These are phyloP conservation scores for Drosophila pectinifera DNA, from an alignment of 1,140 invertebrate species.

Conservation along the genomic window DNA sequence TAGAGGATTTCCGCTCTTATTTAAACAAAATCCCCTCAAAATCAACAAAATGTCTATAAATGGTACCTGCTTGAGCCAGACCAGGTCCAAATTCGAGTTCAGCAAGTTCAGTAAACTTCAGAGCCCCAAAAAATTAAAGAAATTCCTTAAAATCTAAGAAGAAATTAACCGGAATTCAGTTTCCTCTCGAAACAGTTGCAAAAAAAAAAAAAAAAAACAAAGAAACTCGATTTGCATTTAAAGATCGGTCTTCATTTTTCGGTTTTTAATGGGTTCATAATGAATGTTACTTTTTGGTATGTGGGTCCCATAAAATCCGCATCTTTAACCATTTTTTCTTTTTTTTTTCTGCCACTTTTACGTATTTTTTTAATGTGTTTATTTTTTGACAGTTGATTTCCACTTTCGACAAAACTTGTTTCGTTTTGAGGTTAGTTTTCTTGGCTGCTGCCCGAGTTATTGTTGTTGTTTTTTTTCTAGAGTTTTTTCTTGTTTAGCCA, in stretches of 20 bases:
- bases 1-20: too few species aligned
- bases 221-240: slow-evolving; percentile 12
- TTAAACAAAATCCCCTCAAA: too few species aligned
- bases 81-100: background rate
- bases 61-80: background rate
- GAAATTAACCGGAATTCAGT: background rate
- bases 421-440: slow-evolving; percentile 70
- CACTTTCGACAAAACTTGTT: slow-evolving; percentile 61
- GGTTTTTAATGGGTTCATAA: slow-evolving; percentile 32
- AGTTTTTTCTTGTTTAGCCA: slow-evolving; percentile 47
- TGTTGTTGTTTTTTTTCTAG: slow-evolving; percentile 26
- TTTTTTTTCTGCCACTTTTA: slow-evolving; percentile 25
- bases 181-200: background rate
- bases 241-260: background rate
- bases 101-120: background rate
- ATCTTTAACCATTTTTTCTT: slow-evolving; percentile 10
- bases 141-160: too few species aligned
- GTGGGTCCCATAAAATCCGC: slow-evolving; percentile 33
- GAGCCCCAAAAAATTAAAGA: background rate
- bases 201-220: background rate
- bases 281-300: slow-evolving; percentile 36
- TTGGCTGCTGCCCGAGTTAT: slow-evolving; percentile 35
- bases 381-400: slow-evolving; percentile 54
- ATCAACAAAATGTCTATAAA: too few species aligned
- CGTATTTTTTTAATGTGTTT: slow-evolving; percentile 33